Base-by-base conservation (phyloP, 2,888 invertebrate species). In the Eupeodes latifasciatus region DNA sequence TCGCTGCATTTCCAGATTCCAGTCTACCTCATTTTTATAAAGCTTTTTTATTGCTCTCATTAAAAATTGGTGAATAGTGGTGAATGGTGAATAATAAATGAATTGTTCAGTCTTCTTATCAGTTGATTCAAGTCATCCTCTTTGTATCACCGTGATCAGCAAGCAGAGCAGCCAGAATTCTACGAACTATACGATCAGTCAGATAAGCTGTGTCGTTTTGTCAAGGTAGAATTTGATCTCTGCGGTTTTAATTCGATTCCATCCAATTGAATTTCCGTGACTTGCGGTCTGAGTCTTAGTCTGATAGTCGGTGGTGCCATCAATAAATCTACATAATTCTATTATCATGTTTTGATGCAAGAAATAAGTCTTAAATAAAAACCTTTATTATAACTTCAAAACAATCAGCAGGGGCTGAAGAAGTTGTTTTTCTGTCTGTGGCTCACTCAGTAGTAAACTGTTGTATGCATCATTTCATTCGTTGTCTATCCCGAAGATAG, bases 41-140 rank as follows among this genome's bases (percentile, higher is more conserved):
- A 64, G 47, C 14, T 27, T 47, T 44, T 34, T 57, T 9, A 47
- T 19, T 14, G 3, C 16, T 69, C 51, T 69, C 51, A 51, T n/a
- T 67, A 51, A 10, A 14, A n/a, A 49, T 36, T 49, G 10, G n/a
- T 4, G 16, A 51, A 27, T 27, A 3, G 27, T 27, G 27, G 27
- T 27, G 2, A 19, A 10, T 16, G 5, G 40, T 40, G 40, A 40
- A 7, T 9, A 40, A 40, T 27, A 34, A 53, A 69, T 69, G 47
- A 47, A 66, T 10, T 66, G 11, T 47, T 49, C 62, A 85, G 75
- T 88, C 85, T 88, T 88, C 85, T 88, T 88, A 88, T 88, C 88
- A 88, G 85, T 88, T 57, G 47, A 78, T 9, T 19, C 40, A 19
- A 64, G 19, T 71, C 14, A 47, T 66, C 27, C 53, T 81, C 72